These are phyloP conservation scores for Drymonia ruficornis DNA, from an alignment of 2,888 invertebrate genomes.

Conservation along the genomic window DNA sequence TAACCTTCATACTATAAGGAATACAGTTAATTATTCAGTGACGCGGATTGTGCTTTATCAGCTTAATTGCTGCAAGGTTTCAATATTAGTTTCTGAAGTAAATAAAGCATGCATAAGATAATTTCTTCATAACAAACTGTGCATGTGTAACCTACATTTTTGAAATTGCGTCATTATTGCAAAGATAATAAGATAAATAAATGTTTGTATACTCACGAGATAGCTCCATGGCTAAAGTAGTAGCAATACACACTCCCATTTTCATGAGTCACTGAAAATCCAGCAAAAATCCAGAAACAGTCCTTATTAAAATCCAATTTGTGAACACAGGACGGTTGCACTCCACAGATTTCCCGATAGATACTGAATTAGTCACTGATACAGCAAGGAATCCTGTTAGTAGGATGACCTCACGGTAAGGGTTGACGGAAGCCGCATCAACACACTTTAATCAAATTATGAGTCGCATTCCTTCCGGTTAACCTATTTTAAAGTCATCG, in stretches of 20 bases:
- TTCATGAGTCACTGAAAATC: constrained; percentile 29
- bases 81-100: neutral
- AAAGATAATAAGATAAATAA: constrained; percentile 1
- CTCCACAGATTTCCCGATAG: constrained; percentile 34
- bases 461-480: constrained; percentile 39
- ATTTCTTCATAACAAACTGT: neutral
- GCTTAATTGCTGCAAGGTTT: constrained; percentile 20
- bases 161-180: constrained; percentile 1
- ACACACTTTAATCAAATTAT: constrained; percentile 59
- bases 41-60: neutral
- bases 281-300: constrained; percentile 16
- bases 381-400: constrained; percentile 55
- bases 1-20: constrained; percentile 7
- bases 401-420: constrained; percentile 47
- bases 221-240: constrained; percentile 76
- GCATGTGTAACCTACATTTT: constrained; percentile 1
- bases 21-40: constrained; percentile 10
- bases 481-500: constrained; percentile 14
- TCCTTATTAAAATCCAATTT: constrained; percentile 12
- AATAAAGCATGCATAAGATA: neutral
- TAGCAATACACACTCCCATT: constrained; percentile 75
- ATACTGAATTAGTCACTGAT: constrained; percentile 41
- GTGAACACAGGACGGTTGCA: constrained; percentile 34
- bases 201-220: constrained; percentile 64
- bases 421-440: constrained; percentile 62